Conservation (phyloP, 2,113 vertebrate genomes). For the Barnardius zonarius region DNA sequence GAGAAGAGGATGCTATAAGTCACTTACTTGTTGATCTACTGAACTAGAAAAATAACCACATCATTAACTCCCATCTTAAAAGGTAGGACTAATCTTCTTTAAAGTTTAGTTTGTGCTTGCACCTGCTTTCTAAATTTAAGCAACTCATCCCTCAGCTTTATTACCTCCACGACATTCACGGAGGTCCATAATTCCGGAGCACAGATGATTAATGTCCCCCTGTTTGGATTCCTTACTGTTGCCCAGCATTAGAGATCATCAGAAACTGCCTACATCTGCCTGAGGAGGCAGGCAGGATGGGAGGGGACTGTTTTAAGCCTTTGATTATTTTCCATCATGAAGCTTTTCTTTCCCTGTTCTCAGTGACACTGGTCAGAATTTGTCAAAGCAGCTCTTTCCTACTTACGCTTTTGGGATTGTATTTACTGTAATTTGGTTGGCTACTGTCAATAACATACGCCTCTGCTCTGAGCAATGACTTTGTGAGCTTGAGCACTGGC, state of each 20-base stretch:
- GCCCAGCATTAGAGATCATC: not conserved
- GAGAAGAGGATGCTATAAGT: not conserved
- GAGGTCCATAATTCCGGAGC: not conserved
- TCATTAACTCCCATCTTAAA: not conserved
- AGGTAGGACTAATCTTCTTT: not conserved
- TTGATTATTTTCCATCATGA: not conserved
- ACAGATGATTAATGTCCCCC: not conserved
- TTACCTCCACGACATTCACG: not conserved
- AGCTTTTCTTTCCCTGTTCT: not conserved
- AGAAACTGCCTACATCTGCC: not conserved
- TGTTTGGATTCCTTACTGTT: not conserved
- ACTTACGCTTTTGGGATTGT: accelerated
- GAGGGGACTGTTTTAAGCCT: not conserved
- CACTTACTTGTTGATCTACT: not conserved
- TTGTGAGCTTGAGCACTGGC: not conserved
- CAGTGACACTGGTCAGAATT: not conserved
- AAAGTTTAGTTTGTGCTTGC: not conserved
- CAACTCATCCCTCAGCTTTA: not conserved
- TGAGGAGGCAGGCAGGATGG: not conserved
- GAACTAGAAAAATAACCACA: not conserved
- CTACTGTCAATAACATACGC: not conserved
- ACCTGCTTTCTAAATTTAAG: conserved; percentile 12
- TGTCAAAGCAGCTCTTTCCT: not conserved
- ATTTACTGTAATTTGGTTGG: not conserved
- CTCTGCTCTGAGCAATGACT: not conserved